Conservation (phyloP, 2,113 vertebrate genomes). For the Phaetusa simplex region DNA sequence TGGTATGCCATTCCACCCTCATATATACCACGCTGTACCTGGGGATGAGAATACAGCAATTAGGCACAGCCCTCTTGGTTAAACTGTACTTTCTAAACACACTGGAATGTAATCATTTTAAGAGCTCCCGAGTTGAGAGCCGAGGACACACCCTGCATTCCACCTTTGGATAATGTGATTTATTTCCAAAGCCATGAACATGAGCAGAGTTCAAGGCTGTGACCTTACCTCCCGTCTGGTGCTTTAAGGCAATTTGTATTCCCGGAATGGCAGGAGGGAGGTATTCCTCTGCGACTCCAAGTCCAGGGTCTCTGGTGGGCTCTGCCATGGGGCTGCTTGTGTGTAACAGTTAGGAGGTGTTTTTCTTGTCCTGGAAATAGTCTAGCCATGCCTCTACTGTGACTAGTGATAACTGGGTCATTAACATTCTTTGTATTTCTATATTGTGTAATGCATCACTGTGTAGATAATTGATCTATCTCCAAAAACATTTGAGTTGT, state of each 20-base stretch:
- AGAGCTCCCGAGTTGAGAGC: neutral
- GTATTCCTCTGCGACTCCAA: rapidly evolving
- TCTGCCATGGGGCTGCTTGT: neutral
- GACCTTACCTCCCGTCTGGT: constrained; percentile 11
- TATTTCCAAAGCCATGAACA: constrained; percentile 48
- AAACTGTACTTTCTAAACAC: constrained; percentile 51
- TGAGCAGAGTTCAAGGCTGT: constrained; percentile 38
- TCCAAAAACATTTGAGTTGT: neutral
- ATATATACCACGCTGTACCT: constrained; percentile 36
- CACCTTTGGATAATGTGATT: constrained; percentile 46
- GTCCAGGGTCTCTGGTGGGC: neutral
- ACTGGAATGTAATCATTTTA: constrained; percentile 57
- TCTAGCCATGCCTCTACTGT: constrained; percentile 24
- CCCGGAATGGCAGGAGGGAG: neutral
- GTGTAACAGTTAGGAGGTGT: neutral
- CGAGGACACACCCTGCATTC: constrained; percentile 59
- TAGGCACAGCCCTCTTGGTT: constrained; percentile 54
- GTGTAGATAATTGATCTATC: constrained; percentile 27
- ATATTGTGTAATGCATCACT: neutral
- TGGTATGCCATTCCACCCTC: neutral
- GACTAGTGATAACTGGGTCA: neutral
- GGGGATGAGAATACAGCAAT: constrained; percentile 36
- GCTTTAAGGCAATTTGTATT: constrained; percentile 45
- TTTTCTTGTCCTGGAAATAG: constrained; percentile 35
- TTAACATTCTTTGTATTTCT: constrained; percentile 30